Evolutionary conservation across 2,888 invertebrate genomes (phyloP).

Genomic region (Epistrophe eligans): DNA sequence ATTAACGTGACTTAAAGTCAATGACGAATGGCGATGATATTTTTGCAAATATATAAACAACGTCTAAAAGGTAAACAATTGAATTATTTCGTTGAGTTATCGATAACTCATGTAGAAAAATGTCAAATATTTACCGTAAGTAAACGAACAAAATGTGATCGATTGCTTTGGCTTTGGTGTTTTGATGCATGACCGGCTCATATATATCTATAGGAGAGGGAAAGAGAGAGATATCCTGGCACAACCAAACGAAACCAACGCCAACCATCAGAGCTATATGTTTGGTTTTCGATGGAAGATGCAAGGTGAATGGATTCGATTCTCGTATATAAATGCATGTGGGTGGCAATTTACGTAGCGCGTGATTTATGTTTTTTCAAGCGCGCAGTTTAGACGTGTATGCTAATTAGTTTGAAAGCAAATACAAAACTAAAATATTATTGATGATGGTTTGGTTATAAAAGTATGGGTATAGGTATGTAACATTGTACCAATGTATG

Average conservation of each 20-base stretch:
- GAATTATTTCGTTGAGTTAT: slow-evolving; percentile 76
- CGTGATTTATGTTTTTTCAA: slow-evolving; percentile 67
- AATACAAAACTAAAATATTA: slow-evolving; percentile 52
- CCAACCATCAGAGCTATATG: neutral
- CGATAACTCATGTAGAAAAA: slow-evolving; percentile 76
- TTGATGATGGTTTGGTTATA: slow-evolving; percentile 13
- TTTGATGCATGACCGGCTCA: slow-evolving; percentile 71
- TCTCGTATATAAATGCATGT: slow-evolving; percentile 41
- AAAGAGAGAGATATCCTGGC: neutral
- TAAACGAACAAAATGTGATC: slow-evolving; percentile 54
- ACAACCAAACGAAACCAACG: neutral
- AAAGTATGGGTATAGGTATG: no score
- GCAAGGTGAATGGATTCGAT: slow-evolving; percentile 51
- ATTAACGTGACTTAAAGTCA: slow-evolving; percentile 22
- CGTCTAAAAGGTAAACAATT: slow-evolving; percentile 68
- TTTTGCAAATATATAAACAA: slow-evolving; percentile 48
- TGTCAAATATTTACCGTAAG: slow-evolving; percentile 72
- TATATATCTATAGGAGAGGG: neutral
- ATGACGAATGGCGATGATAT: slow-evolving; percentile 36
- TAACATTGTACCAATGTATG: no score
- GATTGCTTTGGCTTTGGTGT: slow-evolving; percentile 67
- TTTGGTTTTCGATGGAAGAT: slow-evolving; percentile 1
- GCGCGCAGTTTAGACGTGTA: slow-evolving; percentile 60
- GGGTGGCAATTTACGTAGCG: slow-evolving; percentile 72
- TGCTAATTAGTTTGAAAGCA: slow-evolving; percentile 72